Evolutionary conservation across 2,797 vertebrate genomes (phyloP).

Genomic region (Sus cebifrons): DNA sequence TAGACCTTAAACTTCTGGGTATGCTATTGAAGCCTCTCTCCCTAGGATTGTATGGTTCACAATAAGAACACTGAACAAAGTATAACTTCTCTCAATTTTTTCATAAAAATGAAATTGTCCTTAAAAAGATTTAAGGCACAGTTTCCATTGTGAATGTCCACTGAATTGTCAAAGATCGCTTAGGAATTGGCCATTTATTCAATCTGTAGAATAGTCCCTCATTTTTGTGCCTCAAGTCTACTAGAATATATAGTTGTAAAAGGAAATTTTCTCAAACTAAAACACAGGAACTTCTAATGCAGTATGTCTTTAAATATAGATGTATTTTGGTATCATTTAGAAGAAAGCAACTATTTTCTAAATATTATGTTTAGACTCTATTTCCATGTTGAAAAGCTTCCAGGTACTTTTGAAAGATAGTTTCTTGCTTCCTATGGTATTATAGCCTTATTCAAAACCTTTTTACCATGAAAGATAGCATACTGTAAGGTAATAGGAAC

Average conservation of each 20-base stretch:
- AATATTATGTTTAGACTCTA: slow-evolving; percentile 64
- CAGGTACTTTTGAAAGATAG: slow-evolving; percentile 51
- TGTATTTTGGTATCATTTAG: slow-evolving; percentile 63
- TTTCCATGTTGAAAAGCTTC: slow-evolving; percentile 74
- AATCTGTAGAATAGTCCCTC: neutral
- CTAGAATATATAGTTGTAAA: slow-evolving; percentile 44
- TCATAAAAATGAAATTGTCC: slow-evolving; percentile 54
- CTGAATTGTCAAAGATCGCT: slow-evolving; percentile 65
- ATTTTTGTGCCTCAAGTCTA: slow-evolving; percentile 12
- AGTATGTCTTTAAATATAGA: slow-evolving; percentile 59
- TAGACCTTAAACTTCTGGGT: neutral
- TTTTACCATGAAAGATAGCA: slow-evolving; percentile 81
- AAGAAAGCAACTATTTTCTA: slow-evolving; percentile 79
- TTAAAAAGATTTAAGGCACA: slow-evolving; percentile 63
- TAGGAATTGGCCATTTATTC: slow-evolving; percentile 46
- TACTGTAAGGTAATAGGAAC: slow-evolving; percentile 64
- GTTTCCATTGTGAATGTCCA: slow-evolving; percentile 1
- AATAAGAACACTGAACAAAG: slow-evolving; percentile 6
- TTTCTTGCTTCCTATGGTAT: slow-evolving; percentile 70
- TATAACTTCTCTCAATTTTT: slow-evolving; percentile 8
- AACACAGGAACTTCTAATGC: slow-evolving; percentile 61
- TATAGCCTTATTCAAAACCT: slow-evolving; percentile 78
- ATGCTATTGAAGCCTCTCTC: neutral
- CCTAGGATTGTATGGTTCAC: neutral
- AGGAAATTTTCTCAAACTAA: slow-evolving; percentile 65